Evolutionary conservation across 2,797 vertebrate genomes (phyloP), one percentile per base, ranked within the genome.

Genomic region (Poecile montanus): DNA sequence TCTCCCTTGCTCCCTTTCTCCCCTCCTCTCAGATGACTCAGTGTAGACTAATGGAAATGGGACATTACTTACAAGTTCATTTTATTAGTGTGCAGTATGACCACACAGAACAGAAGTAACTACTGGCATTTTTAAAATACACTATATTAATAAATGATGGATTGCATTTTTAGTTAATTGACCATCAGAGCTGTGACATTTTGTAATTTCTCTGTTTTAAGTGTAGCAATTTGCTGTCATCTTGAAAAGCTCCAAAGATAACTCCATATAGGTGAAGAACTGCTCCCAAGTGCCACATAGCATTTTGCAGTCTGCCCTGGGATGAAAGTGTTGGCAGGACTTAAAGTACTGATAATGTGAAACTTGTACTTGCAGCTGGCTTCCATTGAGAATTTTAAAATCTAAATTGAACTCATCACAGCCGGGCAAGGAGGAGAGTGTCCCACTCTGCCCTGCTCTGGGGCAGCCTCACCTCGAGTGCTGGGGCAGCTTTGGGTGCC

Each of bases 391-490:
- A 75, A 15, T 61, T 90, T 70, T 47, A 42, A 76, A 85, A 58
- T 15, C 16, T 34, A 58, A 88, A 63, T 16, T 4, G 18, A 76
- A 80, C 57, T 40, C 38, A 40, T 40, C 38, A 40, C 74, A 48
- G 12, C 10, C 0, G 0, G 42, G 22, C 5, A 6, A 20, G 32
- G 22, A 63, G 26, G n/a, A 9, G 18, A 44, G 44, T 65, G 27
- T 65, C 21, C 38, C 0, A 0, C 50, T 68, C 42, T 56, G 62
- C 54, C 44, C 32, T 67, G 34, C 5, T 0, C 47, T 82, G 72
- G 44, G 5, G 4, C 0, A 0, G n/a, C 36, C 20, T 77, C 58
- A 65, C 44, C 51, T 34, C 0, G 0, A 34, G 12, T 34, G 15
- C 10, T 51, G 50, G n/a, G 8, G 1, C 25, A 48, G 22, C 10